Evolutionary conservation across 2,888 invertebrate genomes (phyloP).

Genomic region (Eurytoma adleriae): DNA sequence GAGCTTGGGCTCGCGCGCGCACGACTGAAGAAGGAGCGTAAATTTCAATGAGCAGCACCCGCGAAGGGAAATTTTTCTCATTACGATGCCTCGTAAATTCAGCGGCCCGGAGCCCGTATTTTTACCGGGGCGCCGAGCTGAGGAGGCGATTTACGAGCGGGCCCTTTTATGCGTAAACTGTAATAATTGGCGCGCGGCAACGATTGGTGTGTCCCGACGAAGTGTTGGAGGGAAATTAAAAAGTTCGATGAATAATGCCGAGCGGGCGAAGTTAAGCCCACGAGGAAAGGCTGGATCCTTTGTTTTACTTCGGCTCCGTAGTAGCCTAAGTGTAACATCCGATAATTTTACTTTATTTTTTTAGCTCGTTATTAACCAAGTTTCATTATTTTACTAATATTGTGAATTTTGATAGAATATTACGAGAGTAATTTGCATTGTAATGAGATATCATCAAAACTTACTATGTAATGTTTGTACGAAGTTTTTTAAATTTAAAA

Average conservation of each 20-base stretch:
- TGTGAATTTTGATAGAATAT: too few species aligned
- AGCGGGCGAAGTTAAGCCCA: not conserved
- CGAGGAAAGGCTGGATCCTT: not conserved
- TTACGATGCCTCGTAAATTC: slow-evolving; percentile 36
- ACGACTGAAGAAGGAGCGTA: slow-evolving; percentile 10
- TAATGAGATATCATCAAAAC: too few species aligned
- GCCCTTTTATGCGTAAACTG: slow-evolving; percentile 15
- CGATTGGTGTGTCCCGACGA: not conserved
- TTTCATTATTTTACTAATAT: too few species aligned
- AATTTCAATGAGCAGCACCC: slow-evolving; percentile 29
- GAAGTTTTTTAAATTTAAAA: too few species aligned
- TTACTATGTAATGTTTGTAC: too few species aligned
- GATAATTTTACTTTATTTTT: not conserved
- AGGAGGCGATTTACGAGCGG: not conserved
- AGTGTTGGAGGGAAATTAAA: not conserved
- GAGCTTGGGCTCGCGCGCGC: not conserved
- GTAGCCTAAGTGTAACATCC: not conserved
- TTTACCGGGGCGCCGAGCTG: not conserved
- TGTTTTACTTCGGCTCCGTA: not conserved
- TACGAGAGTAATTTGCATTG: too few species aligned
- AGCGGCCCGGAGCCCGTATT: not conserved
- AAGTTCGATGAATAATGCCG: slow-evolving; percentile 1
- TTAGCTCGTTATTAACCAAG: not conserved
- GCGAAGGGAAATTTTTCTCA: slow-evolving; percentile 35
- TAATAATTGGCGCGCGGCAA: not conserved